Conservation (phyloP, 2,797 vertebrate genomes). For the Percopsis omiscomaycus region DNA sequence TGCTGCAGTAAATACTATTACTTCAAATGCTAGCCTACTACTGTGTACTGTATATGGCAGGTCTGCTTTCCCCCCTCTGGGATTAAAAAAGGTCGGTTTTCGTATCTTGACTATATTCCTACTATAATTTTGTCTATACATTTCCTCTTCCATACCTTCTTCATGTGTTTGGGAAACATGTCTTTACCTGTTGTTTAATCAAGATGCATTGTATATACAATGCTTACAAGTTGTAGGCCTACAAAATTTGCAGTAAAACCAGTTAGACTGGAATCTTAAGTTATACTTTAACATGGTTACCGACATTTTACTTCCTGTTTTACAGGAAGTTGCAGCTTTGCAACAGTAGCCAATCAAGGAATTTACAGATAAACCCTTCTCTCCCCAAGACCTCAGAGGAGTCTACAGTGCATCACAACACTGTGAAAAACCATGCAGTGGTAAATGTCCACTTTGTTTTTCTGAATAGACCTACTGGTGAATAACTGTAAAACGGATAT, state of each 20-base stretch:
- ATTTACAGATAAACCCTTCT: conserved; percentile 55
- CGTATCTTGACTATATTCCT: too few species aligned
- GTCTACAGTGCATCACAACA: conserved; percentile 54
- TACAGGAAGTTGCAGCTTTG: conserved; percentile 74
- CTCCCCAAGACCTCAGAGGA: conserved; percentile 66
- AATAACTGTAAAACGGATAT: not conserved
- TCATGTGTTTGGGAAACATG: not conserved
- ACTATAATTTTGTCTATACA: too few species aligned
- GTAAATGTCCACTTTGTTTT: conserved; percentile 55
- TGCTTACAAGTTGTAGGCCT: not conserved
- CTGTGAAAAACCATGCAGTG: conserved; percentile 66
- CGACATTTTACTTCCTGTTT: conserved; percentile 31
- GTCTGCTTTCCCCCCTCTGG: too few species aligned
- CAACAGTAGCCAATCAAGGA: conserved; percentile 54
- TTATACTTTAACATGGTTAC: not conserved
- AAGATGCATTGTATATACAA: conserved; percentile 12
- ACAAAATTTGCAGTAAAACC: not conserved
- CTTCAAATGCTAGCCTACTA: too few species aligned
- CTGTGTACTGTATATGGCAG: too few species aligned
- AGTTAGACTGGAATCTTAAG: conserved; percentile 1
- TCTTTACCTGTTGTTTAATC: conserved; percentile 16
- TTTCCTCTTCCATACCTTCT: too few species aligned
- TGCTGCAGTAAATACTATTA: conserved; percentile 24
- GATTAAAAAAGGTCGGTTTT: too few species aligned
- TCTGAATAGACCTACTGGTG: not conserved